A percentile compares a stretch with the other conserved stretches of the same genome.
phyloP scores from a whole-genome alignment of 1,140 invertebrate species.

The Drosophila triauraria region DNA sequence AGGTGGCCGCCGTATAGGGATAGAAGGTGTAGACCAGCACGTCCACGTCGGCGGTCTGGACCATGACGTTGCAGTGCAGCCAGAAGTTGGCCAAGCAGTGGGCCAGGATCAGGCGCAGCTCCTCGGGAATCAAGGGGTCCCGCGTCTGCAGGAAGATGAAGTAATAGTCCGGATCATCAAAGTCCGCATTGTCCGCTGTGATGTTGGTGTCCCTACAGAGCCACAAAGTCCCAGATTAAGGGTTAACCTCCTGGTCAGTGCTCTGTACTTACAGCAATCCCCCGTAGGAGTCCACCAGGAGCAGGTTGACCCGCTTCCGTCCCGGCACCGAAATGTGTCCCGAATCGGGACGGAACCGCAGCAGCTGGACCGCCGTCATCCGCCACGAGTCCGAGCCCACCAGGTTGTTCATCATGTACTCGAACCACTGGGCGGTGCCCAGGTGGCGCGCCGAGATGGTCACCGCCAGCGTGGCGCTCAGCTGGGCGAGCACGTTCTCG shows the following conservation, averaged over 20 bases:
- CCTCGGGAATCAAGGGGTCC: constrained; percentile 28
- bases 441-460: constrained; percentile 10
- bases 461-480: constrained; percentile 57
- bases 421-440: constrained; percentile 50
- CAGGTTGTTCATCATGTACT: constrained; percentile 48
- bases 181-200: constrained; percentile 37
- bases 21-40: constrained; percentile 71
- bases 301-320: constrained; percentile 61
- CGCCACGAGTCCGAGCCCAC: constrained; percentile 46
- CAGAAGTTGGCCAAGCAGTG: constrained; percentile 68
- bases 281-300: constrained; percentile 67
- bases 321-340: constrained; percentile 38
- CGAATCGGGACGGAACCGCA: constrained; percentile 18
- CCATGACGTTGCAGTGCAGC: constrained; percentile 76
- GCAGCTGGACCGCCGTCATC: constrained; percentile 49
- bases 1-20: constrained; percentile 51
- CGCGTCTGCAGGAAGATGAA: constrained; percentile 73
- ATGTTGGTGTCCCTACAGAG: constrained; percentile 49
- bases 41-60: constrained; percentile 68
- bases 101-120: constrained; percentile 59
- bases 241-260: accelerated
- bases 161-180: constrained; percentile 71
- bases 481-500: constrained; percentile 57
- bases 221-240: neutral
- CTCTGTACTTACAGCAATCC: constrained; percentile 45